These are phyloP conservation scores for Bombus picipes DNA, from an alignment of 1,140 invertebrate genomes.

Conservation along the genomic window DNA sequence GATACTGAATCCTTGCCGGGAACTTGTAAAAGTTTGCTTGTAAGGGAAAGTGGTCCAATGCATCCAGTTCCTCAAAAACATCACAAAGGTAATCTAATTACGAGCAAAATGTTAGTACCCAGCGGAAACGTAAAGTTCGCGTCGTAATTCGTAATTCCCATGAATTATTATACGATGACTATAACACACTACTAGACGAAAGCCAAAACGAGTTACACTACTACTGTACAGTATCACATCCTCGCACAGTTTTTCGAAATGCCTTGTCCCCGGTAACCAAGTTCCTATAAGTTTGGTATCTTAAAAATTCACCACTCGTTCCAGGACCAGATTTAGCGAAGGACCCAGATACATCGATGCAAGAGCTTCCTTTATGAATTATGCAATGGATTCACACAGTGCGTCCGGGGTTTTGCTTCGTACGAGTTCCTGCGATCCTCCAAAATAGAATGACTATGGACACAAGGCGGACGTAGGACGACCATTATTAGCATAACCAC, in stretches of 20 bases:
- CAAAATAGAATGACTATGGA: neutral
- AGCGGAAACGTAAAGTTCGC: neutral
- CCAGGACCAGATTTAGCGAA: neutral
- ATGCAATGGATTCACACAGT: constrained; percentile 7
- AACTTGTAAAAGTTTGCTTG: neutral
- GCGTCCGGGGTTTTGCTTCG: neutral
- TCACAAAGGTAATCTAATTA: neutral
- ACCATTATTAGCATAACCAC: constrained; percentile 1
- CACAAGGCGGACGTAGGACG: neutral
- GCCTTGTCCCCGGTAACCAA: neutral
- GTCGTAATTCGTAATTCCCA: neutral
- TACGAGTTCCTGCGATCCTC: neutral
- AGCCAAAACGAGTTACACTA: neutral
- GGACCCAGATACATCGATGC: constrained; percentile 5
- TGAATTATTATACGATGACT: neutral
- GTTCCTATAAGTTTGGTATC: neutral
- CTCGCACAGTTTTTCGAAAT: neutral
- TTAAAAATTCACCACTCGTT: constrained; percentile 6
- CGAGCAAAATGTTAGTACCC: neutral
- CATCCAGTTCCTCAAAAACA: neutral
- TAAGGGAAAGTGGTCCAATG: neutral
- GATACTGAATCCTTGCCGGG: neutral
- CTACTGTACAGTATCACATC: neutral
- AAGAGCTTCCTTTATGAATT: neutral
- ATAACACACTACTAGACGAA: neutral